These are phyloP conservation scores for Adelphocoris suturalis DNA, from an alignment of 2,888 invertebrate species.

Conservation along the genomic window DNA sequence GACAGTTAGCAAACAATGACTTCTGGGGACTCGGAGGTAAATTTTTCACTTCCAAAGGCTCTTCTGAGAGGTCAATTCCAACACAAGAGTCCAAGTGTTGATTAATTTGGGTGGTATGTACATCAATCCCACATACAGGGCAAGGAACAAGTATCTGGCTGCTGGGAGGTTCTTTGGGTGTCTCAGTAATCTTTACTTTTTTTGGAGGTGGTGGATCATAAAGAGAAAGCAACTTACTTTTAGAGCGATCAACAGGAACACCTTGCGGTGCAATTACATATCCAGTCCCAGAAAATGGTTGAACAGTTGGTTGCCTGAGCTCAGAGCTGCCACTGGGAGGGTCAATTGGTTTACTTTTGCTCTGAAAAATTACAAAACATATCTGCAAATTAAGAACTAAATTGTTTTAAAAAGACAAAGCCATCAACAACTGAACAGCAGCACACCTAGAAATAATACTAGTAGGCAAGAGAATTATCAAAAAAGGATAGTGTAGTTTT, in stretches of 20 bases:
- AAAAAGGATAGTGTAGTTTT: no score
- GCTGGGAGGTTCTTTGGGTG: not conserved
- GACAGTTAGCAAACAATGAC: constrained; percentile 74
- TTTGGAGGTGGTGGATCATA: constrained; percentile 68
- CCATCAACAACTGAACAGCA: not conserved
- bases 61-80: constrained; percentile 40
- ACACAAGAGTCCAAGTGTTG: constrained; percentile 76
- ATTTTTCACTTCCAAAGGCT: not conserved
- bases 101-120: constrained; percentile 74
- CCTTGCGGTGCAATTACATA: constrained; percentile 74
- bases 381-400: not conserved
- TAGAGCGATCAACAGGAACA: constrained; percentile 42
- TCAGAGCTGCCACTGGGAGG: not conserved
- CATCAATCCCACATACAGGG: constrained; percentile 75
- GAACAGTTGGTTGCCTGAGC: constrained; percentile 38
- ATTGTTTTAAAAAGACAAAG: no score
- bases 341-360: constrained; percentile 71
- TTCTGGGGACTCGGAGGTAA: constrained; percentile 59
- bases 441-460: no score
- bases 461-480: no score
- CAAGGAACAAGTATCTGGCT: constrained; percentile 69
- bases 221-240: constrained; percentile 59
- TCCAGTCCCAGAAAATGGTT: constrained; percentile 75
- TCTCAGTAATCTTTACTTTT: not conserved
- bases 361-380: not conserved